A percentile compares a stretch with the other conserved stretches of the same genome.
These are phyloP conservation scores for Conus betulinus DNA, from an alignment of 1,140 invertebrate genomes.

Conservation along the genomic window DNA sequence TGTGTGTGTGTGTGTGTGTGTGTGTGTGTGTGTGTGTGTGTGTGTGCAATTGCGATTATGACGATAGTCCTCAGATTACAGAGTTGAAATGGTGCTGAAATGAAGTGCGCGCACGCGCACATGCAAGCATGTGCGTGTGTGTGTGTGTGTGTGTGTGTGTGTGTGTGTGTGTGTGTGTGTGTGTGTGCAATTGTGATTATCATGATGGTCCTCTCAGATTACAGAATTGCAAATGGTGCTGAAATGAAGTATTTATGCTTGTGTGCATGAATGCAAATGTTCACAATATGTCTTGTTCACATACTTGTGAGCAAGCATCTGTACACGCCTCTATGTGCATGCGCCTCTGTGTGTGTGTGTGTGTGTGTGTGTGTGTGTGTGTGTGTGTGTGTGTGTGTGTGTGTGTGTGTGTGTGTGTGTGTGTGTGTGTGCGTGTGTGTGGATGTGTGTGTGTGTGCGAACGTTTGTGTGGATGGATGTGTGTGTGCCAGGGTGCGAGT, in stretches of 20 bases:
- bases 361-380: background rate
- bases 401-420: background rate
- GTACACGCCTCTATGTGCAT: too few relatives aligned
- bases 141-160: background rate
- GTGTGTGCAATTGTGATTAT: too few relatives aligned
- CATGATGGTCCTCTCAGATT: too few relatives aligned
- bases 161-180: background rate
- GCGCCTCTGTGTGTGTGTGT: background rate
- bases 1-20: background rate
- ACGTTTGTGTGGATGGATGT: too few relatives aligned
- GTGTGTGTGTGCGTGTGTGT: background rate
- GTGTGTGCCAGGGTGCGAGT: too few relatives aligned
- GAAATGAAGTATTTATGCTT: background rate
- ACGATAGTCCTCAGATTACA: background rate
- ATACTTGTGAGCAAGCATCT: background rate
- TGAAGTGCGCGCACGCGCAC: too few relatives aligned
- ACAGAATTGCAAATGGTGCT: too few relatives aligned
- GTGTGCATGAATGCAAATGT: background rate
- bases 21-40: background rate
- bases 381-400: background rate
- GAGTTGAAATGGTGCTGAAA: background rate
- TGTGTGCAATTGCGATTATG: background rate
- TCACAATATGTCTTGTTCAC: too few relatives aligned
- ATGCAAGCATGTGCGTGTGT: background rate
- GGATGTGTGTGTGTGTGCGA: too few relatives aligned